Conservation (phyloP, 2,888 invertebrate species). For the Microplitis deprimator region DNA sequence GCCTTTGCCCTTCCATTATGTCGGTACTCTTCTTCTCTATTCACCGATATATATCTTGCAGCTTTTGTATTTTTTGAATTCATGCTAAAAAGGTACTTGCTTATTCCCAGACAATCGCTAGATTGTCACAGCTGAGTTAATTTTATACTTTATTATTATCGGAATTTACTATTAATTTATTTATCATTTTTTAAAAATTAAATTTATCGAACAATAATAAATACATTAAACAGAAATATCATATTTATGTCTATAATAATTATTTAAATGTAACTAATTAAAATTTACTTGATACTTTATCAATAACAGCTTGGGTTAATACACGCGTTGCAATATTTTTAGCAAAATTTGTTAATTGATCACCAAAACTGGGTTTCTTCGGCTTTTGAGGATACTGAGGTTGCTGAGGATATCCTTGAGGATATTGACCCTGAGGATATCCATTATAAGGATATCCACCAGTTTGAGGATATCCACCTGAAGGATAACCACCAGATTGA, state of each 20-base stretch:
- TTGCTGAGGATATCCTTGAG: conserved; percentile 37
- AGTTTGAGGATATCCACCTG: conserved; percentile 29
- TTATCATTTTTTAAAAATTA: not conserved
- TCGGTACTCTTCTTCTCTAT: conserved; percentile 3
- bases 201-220: not conserved
- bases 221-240: not conserved
- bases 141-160: not conserved
- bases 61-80: conserved; percentile 5
- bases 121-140: not conserved
- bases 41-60: not conserved
- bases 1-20: conserved; percentile 16
- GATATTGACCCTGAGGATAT: conserved; percentile 49
- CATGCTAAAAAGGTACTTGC: not conserved
- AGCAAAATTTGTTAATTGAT: conserved; percentile 59
- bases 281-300: conserved; percentile 57
- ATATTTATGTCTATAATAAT: not conserved
- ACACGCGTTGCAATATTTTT: conserved; percentile 60
- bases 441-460: conserved; percentile 35
- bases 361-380: conserved; percentile 60
- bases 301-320: conserved; percentile 61
- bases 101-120: conserved; percentile 9
- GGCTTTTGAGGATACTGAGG: conserved; percentile 57
- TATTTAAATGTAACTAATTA: conserved; percentile 3
- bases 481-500: conserved; percentile 40
- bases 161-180: not conserved